These are phyloP conservation scores for Craterocephalus amniculus DNA, from an alignment of 2,797 vertebrate genomes.

Conservation along the genomic window DNA sequence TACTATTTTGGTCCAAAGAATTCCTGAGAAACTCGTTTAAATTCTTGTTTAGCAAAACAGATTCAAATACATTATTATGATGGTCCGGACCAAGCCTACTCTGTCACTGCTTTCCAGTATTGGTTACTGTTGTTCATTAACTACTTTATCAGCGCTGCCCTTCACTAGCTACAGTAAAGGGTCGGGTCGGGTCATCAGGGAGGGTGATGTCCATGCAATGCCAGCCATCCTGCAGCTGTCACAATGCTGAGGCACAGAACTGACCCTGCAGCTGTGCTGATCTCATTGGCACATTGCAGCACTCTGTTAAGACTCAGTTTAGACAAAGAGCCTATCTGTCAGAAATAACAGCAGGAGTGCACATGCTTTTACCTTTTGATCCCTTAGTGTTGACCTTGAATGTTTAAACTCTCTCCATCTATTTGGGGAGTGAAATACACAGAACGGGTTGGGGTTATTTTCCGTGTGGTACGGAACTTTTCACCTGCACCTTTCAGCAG, in stretches of 20 bases:
- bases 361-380: slow-evolving; percentile 46
- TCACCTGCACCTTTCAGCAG: slow-evolving; percentile 71
- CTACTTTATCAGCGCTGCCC: background rate
- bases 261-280: slow-evolving; percentile 55
- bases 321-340: slow-evolving; percentile 52
- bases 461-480: too few species aligned
- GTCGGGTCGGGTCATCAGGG: slow-evolving; percentile 9
- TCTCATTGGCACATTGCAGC: slow-evolving; percentile 71
- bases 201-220: slow-evolving; percentile 20
- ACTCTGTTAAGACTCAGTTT: slow-evolving; percentile 42
- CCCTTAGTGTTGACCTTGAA: slow-evolving; percentile 56
- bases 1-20: slow-evolving; percentile 2
- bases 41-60: background rate
- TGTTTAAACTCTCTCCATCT: slow-evolving; percentile 46
- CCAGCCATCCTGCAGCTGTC: slow-evolving; percentile 65
- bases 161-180: background rate
- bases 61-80: background rate
- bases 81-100: background rate
- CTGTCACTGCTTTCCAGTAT: background rate
- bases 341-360: slow-evolving; percentile 43
- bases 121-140: slow-evolving; percentile 19
- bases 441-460: background rate
- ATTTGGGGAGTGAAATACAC: slow-evolving; percentile 23
- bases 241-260: slow-evolving; percentile 42
- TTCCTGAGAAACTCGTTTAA: slow-evolving; percentile 1